A percentile compares a stretch with the other conserved stretches of the same genome.
phyloP scores from a whole-genome alignment of 2,888 invertebrate species.

The Cantharis nigra region DNA sequence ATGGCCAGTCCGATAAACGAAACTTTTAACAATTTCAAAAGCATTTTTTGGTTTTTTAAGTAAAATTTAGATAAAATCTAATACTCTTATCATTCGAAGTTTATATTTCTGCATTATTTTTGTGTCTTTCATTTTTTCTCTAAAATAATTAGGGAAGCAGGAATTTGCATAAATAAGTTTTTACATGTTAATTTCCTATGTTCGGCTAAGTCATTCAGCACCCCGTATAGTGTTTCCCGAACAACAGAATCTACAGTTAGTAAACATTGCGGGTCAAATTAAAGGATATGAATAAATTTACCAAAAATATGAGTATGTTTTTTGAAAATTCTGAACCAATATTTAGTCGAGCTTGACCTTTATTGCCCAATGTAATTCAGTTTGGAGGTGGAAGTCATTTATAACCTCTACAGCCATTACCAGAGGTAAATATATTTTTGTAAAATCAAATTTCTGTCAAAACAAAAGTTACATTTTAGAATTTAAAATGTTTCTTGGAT shows the following conservation, averaged over 20 bases:
- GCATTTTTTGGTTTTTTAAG: too few species aligned
- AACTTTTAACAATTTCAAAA: too few species aligned
- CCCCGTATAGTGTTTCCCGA: not conserved
- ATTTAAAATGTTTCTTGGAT: not conserved
- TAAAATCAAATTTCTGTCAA: conserved; percentile 7
- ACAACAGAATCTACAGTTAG: conserved; percentile 11
- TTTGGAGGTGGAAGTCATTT: conserved; percentile 45
- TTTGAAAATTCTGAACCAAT: conserved; percentile 47
- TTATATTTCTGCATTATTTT: too few species aligned
- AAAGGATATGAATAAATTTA: conserved; percentile 38
- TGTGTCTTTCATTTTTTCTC: too few species aligned
- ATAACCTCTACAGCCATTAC: conserved; percentile 35
- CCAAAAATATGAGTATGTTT: conserved; percentile 44
- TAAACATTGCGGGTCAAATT: conserved; percentile 44
- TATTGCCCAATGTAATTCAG: conserved; percentile 45
- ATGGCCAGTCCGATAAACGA: too few species aligned
- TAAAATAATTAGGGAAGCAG: too few species aligned
- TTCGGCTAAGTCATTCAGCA: too few species aligned
- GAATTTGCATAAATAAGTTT: too few species aligned
- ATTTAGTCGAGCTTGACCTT: conserved; percentile 43
- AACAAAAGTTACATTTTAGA: not conserved
- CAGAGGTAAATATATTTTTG: conserved; percentile 35
- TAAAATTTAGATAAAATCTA: too few species aligned
- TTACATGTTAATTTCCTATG: too few species aligned
- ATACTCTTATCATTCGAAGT: too few species aligned